Evolutionary conservation across 2,113 vertebrate species (phyloP), one percentile per base, ranked within the genome.

Genomic region (Chaenogobius annularis): DNA sequence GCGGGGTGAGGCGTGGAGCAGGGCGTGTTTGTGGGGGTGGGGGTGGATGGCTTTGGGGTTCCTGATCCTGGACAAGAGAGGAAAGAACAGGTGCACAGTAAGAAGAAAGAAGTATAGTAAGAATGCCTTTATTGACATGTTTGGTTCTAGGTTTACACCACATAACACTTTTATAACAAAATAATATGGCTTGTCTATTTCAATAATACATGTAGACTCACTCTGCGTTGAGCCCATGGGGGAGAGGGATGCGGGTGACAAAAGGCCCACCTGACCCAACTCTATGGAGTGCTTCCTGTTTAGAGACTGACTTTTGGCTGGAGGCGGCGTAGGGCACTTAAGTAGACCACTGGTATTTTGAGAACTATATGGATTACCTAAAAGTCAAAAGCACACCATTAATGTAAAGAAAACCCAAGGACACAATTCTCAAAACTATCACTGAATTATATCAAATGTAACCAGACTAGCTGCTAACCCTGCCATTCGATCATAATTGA

Each of bases 1-100:
- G 93, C 56, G 80, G 96, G 96, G 90, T 98, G 95, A 72, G 97
- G 97, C 76, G 95, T 95, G 76, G 96, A 98, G 93, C 97, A 97
- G 66, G 95, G 96, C 82, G 96, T 97, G 93, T 95, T 96, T 86
- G 94, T 96, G 88, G 97, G 97, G 72, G 97, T 96, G 90, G 98
- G 98, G 85, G 96, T 95, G 89, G 96, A 96, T 93, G 97, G 94
- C 92, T 98, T 99, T 84, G 98, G 96, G 89, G 97, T 97, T 91
- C 96, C 96, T 84, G 96, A 97, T 94, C 97, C 97, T 99, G 87
- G 90, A 92, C 19, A 88, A 86, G 10, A 15, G 17, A 10, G 65
- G 68, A 65, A 17, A 3, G 11, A 40, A 17, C 20, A 2, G 68
- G 70, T 69, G 70, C 5, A 63, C 26, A 15, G n/a, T n/a, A n/a